Evolutionary conservation across 2,888 invertebrate species (phyloP).

Genomic region (Erpobdella octoculata): DNA sequence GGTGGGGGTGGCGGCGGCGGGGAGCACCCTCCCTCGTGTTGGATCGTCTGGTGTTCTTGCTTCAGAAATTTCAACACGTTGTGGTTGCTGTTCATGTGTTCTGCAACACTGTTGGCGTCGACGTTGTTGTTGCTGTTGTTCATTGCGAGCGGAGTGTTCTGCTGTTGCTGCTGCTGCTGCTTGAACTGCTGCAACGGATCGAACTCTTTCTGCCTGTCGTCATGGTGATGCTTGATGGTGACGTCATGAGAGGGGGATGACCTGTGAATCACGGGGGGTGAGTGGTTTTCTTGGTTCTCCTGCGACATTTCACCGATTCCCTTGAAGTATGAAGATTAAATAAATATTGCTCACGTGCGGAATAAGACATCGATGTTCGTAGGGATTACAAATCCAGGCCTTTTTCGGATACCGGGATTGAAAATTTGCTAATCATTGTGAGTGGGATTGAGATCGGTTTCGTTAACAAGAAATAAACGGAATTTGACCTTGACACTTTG

Average conservation of each 20-base stretch:
- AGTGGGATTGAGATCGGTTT: too few relatives aligned
- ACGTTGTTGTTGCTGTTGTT: background rate
- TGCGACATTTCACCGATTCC: too few relatives aligned
- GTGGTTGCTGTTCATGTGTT: background rate
- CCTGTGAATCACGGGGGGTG: background rate
- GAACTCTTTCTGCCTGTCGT: conserved; percentile 3
- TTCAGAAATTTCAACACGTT: background rate
- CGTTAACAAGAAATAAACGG: too few relatives aligned
- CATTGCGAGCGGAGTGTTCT: background rate
- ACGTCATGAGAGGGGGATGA: background rate
- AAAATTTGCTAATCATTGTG: too few relatives aligned
- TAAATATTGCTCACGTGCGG: too few relatives aligned
- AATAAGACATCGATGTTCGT: too few relatives aligned
- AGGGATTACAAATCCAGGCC: too few relatives aligned
- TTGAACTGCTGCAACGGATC: background rate
- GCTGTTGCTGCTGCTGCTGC: background rate
- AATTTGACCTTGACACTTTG: too few relatives aligned
- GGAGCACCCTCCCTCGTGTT: background rate
- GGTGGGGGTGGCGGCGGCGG: background rate
- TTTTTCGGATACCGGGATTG: too few relatives aligned
- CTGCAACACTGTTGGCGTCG: background rate
- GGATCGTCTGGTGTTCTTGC: background rate
- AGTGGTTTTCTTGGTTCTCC: background rate
- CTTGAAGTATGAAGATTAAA: too few relatives aligned
- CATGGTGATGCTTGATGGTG: conserved; percentile 8